phyloP scores from a whole-genome alignment of 2,797 vertebrate species.

The Periparus ater region DNA sequence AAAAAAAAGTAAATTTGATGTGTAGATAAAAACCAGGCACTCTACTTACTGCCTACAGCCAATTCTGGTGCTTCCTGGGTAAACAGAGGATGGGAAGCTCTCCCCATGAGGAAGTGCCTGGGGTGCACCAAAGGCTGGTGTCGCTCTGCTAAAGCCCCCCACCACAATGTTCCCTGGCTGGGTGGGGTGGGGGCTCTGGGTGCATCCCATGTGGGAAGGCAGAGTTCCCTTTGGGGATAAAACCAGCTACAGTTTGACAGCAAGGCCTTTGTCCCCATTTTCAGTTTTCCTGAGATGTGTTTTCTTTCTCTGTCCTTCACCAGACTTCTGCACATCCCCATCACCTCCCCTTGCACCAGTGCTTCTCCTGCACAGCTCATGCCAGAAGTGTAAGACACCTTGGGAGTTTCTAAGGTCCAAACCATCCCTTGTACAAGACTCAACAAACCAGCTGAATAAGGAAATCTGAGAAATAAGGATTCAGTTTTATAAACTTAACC shows the following conservation, averaged over 20 bases:
- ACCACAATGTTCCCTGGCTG: rapidly evolving
- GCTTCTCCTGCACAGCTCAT: not conserved
- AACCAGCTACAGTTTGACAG: rapidly evolving
- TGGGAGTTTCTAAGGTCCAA: not conserved
- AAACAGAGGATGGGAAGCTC: not conserved
- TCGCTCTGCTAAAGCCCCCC: not conserved
- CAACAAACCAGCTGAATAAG: not conserved
- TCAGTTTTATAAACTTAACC: not conserved
- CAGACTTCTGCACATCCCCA: not conserved
- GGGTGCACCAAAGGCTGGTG: not conserved
- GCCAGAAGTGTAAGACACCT: not conserved
- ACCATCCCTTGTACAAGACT: not conserved
- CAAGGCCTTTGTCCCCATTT: not conserved
- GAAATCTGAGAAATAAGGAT: not conserved
- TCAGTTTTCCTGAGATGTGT: not conserved
- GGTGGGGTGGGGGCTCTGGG: not conserved
- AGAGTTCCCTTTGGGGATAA: rapidly evolving
- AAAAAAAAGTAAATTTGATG: not conserved
- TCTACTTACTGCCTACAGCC: not conserved
- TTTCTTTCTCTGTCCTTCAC: not conserved
- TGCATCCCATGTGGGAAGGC: not conserved
- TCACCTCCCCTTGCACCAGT: rapidly evolving
- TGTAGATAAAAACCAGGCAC: not conserved
- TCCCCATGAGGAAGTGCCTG: not conserved
- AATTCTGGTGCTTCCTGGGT: not conserved